Conservation (phyloP, 2,888 invertebrate species). For the Zelleria hepariella region DNA sequence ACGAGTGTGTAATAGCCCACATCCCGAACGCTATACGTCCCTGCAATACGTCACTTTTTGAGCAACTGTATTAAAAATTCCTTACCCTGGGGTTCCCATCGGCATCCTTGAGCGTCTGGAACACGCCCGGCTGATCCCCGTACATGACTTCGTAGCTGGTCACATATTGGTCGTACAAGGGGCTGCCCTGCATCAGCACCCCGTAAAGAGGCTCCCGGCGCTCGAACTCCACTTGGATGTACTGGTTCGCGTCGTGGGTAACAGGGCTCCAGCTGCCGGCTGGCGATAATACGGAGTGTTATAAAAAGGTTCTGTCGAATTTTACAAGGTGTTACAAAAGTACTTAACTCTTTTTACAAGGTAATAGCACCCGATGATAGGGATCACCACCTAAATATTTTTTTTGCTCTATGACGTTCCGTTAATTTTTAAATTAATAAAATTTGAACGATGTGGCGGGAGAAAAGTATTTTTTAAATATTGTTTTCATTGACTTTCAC, state of each 20-base stretch:
- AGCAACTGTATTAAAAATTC: too few relatives aligned
- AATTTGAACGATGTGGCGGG: too few relatives aligned
- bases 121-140: conserved; percentile 76
- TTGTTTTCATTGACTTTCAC: too few relatives aligned
- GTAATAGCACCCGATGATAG: too few relatives aligned
- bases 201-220: conserved; percentile 80
- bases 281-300: conserved; percentile 15
- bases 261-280: conserved; percentile 81
- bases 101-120: conserved; percentile 71
- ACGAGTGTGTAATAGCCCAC: too few relatives aligned
- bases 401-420: too few relatives aligned
- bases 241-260: conserved; percentile 73
- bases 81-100: conserved; percentile 68
- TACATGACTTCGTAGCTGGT: conserved; percentile 82
- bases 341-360: background rate
- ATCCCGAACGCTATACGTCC: too few relatives aligned
- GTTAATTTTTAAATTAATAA: too few relatives aligned
- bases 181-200: conserved; percentile 79
- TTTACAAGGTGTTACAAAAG: background rate
- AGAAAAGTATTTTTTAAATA: too few relatives aligned
- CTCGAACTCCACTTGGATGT: conserved; percentile 78
- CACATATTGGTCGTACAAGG: conserved; percentile 78
- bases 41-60: too few relatives aligned
- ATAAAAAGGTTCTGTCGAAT: too few relatives aligned
- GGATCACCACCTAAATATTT: too few relatives aligned